Conservation (phyloP, 2,797 vertebrate genomes). For the Gymnopithys bicolor region DNA sequence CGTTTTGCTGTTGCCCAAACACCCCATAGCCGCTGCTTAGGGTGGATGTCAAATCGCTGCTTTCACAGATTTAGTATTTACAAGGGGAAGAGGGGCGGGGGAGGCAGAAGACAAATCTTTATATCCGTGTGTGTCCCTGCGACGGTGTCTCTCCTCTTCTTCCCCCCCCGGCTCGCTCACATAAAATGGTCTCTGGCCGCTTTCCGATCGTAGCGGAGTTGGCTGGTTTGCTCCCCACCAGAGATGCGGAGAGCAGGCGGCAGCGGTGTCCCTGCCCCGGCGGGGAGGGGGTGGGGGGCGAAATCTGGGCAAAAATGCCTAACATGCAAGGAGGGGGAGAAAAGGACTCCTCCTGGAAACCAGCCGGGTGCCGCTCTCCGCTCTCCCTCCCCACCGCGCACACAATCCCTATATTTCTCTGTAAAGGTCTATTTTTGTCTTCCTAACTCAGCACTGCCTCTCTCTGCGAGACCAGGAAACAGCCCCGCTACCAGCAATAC, state of each 20-base stretch:
- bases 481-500: conserved; percentile 66
- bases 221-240: conserved; percentile 34
- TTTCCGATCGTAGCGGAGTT: conserved; percentile 17
- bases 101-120: conserved; percentile 33
- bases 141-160: conserved; percentile 22
- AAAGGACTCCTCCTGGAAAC: conserved; percentile 82
- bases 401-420: conserved; percentile 84
- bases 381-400: conserved; percentile 76
- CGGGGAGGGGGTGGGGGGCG: conserved; percentile 24
- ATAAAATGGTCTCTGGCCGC: conserved; percentile 72
- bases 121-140: conserved; percentile 51
- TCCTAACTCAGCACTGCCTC: conserved; percentile 92
- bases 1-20: conserved; percentile 97
- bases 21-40: conserved; percentile 88
- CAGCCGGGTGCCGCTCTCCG: conserved; percentile 83
- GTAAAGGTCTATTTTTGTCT: conserved; percentile 87
- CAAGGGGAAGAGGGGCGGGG: background rate
- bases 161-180: conserved; percentile 51
- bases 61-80: conserved; percentile 42
- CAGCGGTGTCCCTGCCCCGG: conserved; percentile 46
- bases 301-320: conserved; percentile 54
- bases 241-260: conserved; percentile 58
- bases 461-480: conserved; percentile 89
- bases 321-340: conserved; percentile 48
- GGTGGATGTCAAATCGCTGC: conserved; percentile 46